Conservation (phyloP, 2,888 invertebrate genomes). For the Altica lythri region DNA sequence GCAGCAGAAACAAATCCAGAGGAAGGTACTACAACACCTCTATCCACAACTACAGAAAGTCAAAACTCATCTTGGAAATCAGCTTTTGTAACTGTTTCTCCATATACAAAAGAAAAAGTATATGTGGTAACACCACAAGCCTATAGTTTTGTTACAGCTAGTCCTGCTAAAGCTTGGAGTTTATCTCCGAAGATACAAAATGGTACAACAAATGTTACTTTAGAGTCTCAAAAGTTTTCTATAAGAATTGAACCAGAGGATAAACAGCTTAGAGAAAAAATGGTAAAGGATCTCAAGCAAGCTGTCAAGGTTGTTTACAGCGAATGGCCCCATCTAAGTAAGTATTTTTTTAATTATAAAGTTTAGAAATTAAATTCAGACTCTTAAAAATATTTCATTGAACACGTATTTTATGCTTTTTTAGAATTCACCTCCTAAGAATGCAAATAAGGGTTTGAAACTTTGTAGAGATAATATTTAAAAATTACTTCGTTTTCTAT, state of each 20-base stretch:
- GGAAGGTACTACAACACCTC: slow-evolving; percentile 19
- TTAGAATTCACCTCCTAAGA: too few relatives aligned
- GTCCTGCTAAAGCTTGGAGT: slow-evolving; percentile 48
- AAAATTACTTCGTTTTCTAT: too few relatives aligned
- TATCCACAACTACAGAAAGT: slow-evolving; percentile 38
- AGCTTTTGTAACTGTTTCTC: slow-evolving; percentile 72
- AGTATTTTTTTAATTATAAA: slow-evolving; percentile 36
- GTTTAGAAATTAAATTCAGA: too few relatives aligned
- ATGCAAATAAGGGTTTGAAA: too few relatives aligned
- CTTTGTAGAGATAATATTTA: too few relatives aligned
- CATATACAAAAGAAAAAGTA: slow-evolving; percentile 78
- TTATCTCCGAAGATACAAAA: slow-evolving; percentile 52
- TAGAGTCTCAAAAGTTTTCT: slow-evolving; percentile 42
- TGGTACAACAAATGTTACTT: slow-evolving; percentile 38
- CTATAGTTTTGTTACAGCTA: slow-evolving; percentile 54
- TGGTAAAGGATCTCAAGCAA: slow-evolving; percentile 33
- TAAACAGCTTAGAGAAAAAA: slow-evolving; percentile 29
- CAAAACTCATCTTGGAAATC: slow-evolving; percentile 66
- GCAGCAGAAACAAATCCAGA: slow-evolving; percentile 34
- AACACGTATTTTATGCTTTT: too few relatives aligned
- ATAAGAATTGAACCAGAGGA: slow-evolving; percentile 44
- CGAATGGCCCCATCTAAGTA: slow-evolving; percentile 59
- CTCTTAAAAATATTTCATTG: too few relatives aligned
- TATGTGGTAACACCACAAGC: slow-evolving; percentile 83
- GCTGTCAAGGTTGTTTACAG: slow-evolving; percentile 54